These are phyloP conservation scores for Opisthograptis luteolata DNA, from an alignment of 2,888 invertebrate species.

Conservation along the genomic window DNA sequence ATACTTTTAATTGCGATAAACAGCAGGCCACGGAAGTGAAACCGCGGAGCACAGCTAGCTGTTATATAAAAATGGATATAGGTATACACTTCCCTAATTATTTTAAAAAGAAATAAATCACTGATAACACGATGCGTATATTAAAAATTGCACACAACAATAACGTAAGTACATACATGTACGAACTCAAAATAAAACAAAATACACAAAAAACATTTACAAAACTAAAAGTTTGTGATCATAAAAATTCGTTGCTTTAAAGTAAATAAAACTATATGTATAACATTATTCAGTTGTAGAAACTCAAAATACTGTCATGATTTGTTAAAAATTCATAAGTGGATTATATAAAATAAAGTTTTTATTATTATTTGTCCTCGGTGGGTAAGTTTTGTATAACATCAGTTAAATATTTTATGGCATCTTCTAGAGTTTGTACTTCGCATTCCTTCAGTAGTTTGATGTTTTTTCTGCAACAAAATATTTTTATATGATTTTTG, in stretches of 20 bases:
- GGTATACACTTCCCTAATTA: background rate
- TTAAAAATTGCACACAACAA: constrained; percentile 51
- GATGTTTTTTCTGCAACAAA: constrained; percentile 67
- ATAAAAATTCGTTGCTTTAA: constrained; percentile 48
- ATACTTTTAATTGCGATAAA: too few species aligned
- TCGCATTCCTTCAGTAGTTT: constrained; percentile 73
- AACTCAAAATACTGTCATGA: constrained; percentile 59
- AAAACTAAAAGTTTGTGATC: constrained; percentile 35
- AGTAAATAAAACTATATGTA: too few species aligned
- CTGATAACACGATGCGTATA: constrained; percentile 28
- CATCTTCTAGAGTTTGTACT: constrained; percentile 73
- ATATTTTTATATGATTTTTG: background rate
- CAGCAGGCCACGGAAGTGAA: too few species aligned
- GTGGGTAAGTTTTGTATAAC: constrained; percentile 57
- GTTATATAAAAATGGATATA: too few species aligned
- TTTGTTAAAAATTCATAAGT: constrained; percentile 47
- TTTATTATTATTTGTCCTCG: constrained; percentile 40
- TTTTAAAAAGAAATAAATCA: background rate
- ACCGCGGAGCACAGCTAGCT: too few species aligned
- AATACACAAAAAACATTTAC: constrained; percentile 32
- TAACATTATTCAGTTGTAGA: too few species aligned
- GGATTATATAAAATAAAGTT: constrained; percentile 19
- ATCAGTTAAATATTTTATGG: constrained; percentile 67
- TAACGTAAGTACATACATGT: constrained; percentile 44
- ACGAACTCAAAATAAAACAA: constrained; percentile 42